Percentiles rank a stretch among this genome's conserved stretches.
These are phyloP conservation scores for Cotesia vestalis DNA, from an alignment of 1,140 invertebrate species.

Conservation along the genomic window DNA sequence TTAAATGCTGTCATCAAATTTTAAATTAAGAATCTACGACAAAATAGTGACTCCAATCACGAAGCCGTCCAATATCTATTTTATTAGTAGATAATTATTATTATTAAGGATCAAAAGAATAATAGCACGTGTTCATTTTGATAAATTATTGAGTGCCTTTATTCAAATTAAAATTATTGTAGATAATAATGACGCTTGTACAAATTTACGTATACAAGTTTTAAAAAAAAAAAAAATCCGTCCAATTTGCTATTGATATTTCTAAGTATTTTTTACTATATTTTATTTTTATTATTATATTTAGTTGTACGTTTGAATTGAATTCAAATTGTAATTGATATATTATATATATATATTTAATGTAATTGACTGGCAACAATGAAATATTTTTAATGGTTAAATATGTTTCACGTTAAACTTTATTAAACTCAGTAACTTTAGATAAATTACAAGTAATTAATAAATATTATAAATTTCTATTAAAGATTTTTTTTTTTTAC, in stretches of 20 bases:
- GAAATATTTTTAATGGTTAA: slow-evolving; percentile 29
- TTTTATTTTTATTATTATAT: slow-evolving; percentile 6
- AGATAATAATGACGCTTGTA: background rate
- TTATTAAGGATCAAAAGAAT: too few species aligned
- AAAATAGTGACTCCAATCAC: too few species aligned
- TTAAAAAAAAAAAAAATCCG: slow-evolving; percentile 12
- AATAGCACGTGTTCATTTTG: too few species aligned
- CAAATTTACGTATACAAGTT: too few species aligned
- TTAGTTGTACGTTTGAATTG: slow-evolving; percentile 7
- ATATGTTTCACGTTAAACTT: slow-evolving; percentile 31
- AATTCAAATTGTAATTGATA: too few species aligned
- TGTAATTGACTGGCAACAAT: slow-evolving; percentile 32
- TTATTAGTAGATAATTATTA: too few species aligned
- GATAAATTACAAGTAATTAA: background rate
- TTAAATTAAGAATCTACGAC: too few species aligned
- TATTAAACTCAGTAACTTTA: slow-evolving; percentile 29
- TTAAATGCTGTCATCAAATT: background rate
- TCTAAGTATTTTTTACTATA: slow-evolving; percentile 17
- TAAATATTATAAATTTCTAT: background rate
- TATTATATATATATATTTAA: background rate
- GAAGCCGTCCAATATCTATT: too few species aligned
- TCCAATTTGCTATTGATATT: slow-evolving; percentile 24
- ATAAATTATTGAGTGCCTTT: too few species aligned
- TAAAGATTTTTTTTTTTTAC: slow-evolving; percentile 5
- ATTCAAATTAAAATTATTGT: slow-evolving; percentile 7